These are phyloP conservation scores for Hedychridium roseum DNA, from an alignment of 2,888 invertebrate species.

Conservation along the genomic window DNA sequence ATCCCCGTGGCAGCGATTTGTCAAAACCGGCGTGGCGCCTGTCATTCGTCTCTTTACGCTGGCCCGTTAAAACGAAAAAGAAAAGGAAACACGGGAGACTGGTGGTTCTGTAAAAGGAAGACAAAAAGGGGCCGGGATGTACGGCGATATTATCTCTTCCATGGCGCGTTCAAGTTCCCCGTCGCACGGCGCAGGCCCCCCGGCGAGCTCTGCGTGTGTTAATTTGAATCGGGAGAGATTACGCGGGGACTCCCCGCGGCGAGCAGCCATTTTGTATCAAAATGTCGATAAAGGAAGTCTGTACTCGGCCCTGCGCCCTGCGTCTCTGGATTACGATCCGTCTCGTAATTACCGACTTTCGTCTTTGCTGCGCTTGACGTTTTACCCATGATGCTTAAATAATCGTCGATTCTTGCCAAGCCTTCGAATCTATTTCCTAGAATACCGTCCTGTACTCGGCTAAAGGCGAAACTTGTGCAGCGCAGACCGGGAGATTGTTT, in stretches of 20 bases:
- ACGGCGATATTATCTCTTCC: slow-evolving; percentile 59
- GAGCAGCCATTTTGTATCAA: slow-evolving; percentile 64
- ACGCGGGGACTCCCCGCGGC: slow-evolving; percentile 64
- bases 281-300: slow-evolving; percentile 63
- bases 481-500: too few relatives aligned
- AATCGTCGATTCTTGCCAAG: too few relatives aligned
- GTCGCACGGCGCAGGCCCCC: slow-evolving; percentile 43
- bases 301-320: slow-evolving; percentile 27
- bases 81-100: slow-evolving; percentile 13
- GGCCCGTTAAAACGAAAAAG: slow-evolving; percentile 35
- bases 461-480: too few relatives aligned
- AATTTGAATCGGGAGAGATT: slow-evolving; percentile 71
- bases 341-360: slow-evolving; percentile 34
- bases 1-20: slow-evolving; percentile 42
- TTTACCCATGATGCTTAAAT: too few relatives aligned
- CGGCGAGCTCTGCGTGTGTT: slow-evolving; percentile 65
- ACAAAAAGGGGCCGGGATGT: slow-evolving; percentile 33
- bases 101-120: slow-evolving; percentile 35
- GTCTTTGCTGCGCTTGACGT: slow-evolving; percentile 13
- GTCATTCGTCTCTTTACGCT: slow-evolving; percentile 45
- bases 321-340: slow-evolving; percentile 18
- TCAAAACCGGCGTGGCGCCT: slow-evolving; percentile 45
- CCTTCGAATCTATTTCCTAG: too few relatives aligned
- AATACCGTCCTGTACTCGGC: too few relatives aligned
- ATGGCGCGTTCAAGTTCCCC: slow-evolving; percentile 49